A percentile compares a stretch with the other conserved stretches of the same genome.
These are phyloP conservation scores for Asbolus verrucosus DNA, from an alignment of 1,140 invertebrate species.

Conservation along the genomic window DNA sequence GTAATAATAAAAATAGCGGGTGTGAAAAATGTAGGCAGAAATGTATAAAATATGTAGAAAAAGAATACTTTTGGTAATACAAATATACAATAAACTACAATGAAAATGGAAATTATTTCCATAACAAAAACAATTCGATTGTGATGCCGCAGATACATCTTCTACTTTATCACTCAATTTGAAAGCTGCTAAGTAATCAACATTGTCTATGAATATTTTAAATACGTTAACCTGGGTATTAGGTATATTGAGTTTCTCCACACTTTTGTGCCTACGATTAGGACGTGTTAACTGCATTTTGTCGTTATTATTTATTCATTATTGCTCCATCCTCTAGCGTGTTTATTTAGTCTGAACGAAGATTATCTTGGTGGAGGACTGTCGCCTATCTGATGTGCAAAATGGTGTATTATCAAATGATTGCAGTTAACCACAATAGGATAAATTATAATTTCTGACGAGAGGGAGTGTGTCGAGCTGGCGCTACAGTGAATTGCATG, in stretches of 20 bases:
- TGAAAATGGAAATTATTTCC: constrained; percentile 16
- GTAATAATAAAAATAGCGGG: not conserved
- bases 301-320: too few species aligned
- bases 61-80: constrained; percentile 7
- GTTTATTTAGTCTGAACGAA: too few species aligned
- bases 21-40: not conserved
- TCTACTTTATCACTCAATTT: constrained; percentile 32
- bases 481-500: too few species aligned
- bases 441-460: not conserved
- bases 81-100: constrained; percentile 13
- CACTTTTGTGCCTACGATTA: too few species aligned
- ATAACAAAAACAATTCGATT: constrained; percentile 16
- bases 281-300: too few species aligned
- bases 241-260: too few species aligned
- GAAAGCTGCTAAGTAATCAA: constrained; percentile 7
- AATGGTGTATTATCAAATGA: constrained; percentile 2
- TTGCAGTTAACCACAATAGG: not conserved
- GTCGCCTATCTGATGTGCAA: constrained; percentile 1
- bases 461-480: too few species aligned
- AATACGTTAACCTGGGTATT: too few species aligned
- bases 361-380: too few species aligned
- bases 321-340: too few species aligned
- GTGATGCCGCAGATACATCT: constrained; percentile 9
- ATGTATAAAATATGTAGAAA: constrained; percentile 11
- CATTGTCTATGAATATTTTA: constrained; percentile 2